Percentiles rank a stretch among this genome's conserved stretches.
These are phyloP conservation scores for Pseudorhiza aurosa DNA, from an alignment of 30 jellyfish, hydroid and myxozoan genomes.

Conservation along the genomic window DNA sequence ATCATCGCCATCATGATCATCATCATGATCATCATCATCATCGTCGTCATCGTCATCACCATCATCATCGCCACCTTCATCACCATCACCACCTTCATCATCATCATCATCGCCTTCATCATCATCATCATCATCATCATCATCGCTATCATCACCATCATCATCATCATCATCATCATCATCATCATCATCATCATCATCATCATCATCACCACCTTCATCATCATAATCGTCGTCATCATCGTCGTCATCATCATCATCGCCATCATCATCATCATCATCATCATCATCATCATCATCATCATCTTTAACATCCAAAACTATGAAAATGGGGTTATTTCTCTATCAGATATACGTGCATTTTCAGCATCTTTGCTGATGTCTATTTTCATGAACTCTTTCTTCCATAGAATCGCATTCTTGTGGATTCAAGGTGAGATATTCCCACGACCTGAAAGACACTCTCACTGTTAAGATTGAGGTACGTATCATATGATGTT, in stretches of 20 bases:
- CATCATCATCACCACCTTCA: conserved; percentile 67
- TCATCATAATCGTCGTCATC: conserved; percentile 60
- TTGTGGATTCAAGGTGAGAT: conserved; percentile 39
- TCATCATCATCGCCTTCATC: conserved; percentile 52
- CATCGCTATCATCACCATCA: conserved; percentile 64
- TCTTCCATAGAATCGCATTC: background rate
- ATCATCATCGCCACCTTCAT: too few species aligned
- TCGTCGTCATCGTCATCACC: too few species aligned
- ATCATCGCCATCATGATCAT: too few species aligned
- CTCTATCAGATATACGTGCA: too few species aligned
- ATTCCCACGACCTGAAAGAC: background rate
- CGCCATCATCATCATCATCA: conserved; percentile 76
- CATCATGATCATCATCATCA: too few species aligned
- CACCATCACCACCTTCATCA: too few species aligned
- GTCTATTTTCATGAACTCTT: too few species aligned
- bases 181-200: conserved; percentile 60
- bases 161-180: conserved; percentile 80
- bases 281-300: conserved; percentile 80
- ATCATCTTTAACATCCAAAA: conserved; percentile 87
- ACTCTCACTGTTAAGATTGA: background rate
- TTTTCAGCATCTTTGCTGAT: background rate
- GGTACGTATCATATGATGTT: background rate
- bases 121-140: conserved; percentile 45
- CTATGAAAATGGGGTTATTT: too few species aligned
- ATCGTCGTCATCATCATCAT: conserved; percentile 72